These are phyloP conservation scores for Cyrtonyx montezumae DNA, from an alignment of 2,113 vertebrate genomes.

Conservation along the genomic window DNA sequence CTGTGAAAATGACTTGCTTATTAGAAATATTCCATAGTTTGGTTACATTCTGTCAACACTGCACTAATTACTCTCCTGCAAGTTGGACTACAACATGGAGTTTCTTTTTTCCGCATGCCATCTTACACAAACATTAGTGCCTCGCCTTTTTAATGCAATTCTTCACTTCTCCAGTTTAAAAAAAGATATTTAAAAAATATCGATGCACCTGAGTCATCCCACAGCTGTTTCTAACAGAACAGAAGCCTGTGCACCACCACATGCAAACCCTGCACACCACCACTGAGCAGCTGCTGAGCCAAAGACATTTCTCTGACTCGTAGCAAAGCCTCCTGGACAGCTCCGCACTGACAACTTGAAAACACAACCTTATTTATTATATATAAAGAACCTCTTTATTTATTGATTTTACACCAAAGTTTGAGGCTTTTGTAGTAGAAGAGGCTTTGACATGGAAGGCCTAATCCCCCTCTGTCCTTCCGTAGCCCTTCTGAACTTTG, in stretches of 20 bases:
- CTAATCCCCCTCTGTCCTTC: neutral
- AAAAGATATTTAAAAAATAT: neutral
- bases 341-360: neutral
- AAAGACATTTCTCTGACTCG: neutral
- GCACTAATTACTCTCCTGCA: slow-evolving; percentile 6
- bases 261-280: neutral
- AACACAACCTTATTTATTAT: neutral
- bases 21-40: slow-evolving; percentile 13
- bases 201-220: neutral
- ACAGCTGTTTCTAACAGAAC: neutral
- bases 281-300: neutral
- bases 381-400: neutral
- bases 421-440: neutral
- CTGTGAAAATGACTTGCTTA: neutral
- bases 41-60: neutral
- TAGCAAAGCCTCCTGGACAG: neutral
- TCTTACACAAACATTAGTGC: neutral
- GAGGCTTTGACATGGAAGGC: neutral
- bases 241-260: neutral
- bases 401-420: neutral
- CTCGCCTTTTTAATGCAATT: neutral
- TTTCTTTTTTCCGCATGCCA: neutral
- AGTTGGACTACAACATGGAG: neutral
- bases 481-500: neutral
- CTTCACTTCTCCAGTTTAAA: neutral